Percentiles rank a stretch among this genome's conserved stretches.
Evolutionary conservation across 1,140 invertebrate species (phyloP).

Genomic region (Gryon sp.): DNA sequence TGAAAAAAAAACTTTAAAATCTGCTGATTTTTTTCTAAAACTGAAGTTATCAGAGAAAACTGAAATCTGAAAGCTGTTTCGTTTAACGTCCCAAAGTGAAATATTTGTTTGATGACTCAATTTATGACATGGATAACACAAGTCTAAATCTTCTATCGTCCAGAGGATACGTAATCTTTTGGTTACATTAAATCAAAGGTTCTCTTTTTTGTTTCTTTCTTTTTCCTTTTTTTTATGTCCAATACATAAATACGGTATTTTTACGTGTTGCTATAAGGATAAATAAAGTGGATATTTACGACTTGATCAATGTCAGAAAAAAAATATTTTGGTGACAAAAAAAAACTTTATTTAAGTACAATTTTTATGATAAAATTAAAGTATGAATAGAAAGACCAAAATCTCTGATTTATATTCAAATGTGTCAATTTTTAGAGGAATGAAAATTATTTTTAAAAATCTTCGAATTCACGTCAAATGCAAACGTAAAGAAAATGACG

Average conservation of each 20-base stretch:
- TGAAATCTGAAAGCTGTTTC: slow-evolving; percentile 6
- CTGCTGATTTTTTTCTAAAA: no score
- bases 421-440: slow-evolving; percentile 36
- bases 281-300: background rate
- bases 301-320: background rate
- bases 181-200: background rate
- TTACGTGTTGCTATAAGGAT: no score
- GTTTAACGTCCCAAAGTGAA: background rate
- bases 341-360: background rate
- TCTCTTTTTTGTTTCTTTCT: background rate
- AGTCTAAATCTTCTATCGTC: background rate
- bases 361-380: slow-evolving; percentile 7
- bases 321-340: background rate
- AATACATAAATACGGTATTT: no score
- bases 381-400: slow-evolving; percentile 13
- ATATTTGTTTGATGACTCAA: slow-evolving; percentile 4
- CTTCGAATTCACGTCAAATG: slow-evolving; percentile 25
- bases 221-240: background rate
- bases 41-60: no score
- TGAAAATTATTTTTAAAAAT: slow-evolving; percentile 23
- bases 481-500: slow-evolving; percentile 47
- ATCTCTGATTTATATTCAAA: slow-evolving; percentile 39
- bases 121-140: slow-evolving; percentile 10
- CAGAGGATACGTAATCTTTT: background rate
- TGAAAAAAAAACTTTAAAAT: no score